These are phyloP conservation scores for Conchocele bisecta DNA, from an alignment of 2,888 invertebrate genomes.

Conservation along the genomic window DNA sequence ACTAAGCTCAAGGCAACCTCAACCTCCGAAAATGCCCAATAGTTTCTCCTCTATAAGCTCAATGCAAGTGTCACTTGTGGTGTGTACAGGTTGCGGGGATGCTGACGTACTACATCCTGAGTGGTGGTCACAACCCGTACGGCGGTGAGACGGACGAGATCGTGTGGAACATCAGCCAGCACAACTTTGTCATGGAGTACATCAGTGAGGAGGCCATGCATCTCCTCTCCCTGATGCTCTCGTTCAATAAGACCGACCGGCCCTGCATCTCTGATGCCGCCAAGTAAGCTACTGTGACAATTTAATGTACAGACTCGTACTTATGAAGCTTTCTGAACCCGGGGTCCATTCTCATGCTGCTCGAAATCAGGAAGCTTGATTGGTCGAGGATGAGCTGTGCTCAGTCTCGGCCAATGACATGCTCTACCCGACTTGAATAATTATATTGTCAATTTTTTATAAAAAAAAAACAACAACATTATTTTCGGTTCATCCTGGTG, in stretches of 20 bases:
- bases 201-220: constrained; percentile 73
- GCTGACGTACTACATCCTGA: constrained; percentile 76
- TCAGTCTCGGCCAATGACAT: too few relatives aligned
- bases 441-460: too few relatives aligned
- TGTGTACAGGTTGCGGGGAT: constrained; percentile 67
- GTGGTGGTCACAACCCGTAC: constrained; percentile 76
- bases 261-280: constrained; percentile 55
- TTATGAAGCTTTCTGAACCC: too few relatives aligned
- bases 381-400: too few relatives aligned
- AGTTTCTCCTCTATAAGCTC: too few relatives aligned
- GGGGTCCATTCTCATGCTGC: too few relatives aligned
- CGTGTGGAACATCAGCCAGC: constrained; percentile 61
- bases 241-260: constrained; percentile 58
- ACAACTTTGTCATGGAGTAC: constrained; percentile 27
- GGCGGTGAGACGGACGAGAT: constrained; percentile 68
- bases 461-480: too few relatives aligned
- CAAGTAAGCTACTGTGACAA: constrained; percentile 44
- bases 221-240: constrained; percentile 71
- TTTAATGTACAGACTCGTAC: background rate
- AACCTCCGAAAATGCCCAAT: too few relatives aligned
- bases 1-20: too few relatives aligned
- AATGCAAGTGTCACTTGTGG: background rate
- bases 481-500: too few relatives aligned
- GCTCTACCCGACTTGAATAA: too few relatives aligned
- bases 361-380: too few relatives aligned